Percentiles rank a stretch among this genome's conserved stretches.
Evolutionary conservation across 2,797 vertebrate genomes (phyloP).

Genomic region (Sphenodon punctatus): DNA sequence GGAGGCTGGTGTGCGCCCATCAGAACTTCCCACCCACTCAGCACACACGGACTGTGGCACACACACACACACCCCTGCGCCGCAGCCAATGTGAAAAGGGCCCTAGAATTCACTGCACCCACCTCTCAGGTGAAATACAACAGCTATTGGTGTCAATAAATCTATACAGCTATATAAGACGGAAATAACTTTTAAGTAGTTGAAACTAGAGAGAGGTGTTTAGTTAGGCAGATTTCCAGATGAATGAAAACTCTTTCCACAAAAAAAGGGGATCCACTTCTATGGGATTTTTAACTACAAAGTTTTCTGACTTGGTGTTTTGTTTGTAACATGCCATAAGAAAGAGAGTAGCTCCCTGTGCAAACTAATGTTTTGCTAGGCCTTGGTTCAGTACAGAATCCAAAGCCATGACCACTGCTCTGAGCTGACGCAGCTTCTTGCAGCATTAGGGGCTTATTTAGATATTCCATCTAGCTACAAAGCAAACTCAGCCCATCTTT

Average conservation of each 20-base stretch:
- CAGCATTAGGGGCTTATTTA: slow-evolving; percentile 5
- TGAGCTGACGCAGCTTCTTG: too few relatives aligned
- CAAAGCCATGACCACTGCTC: neutral
- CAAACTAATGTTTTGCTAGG: neutral
- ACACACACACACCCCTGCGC: too few relatives aligned
- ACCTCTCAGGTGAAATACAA: neutral
- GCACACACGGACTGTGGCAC: too few relatives aligned
- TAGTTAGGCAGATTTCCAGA: neutral
- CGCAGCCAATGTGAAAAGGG: too few relatives aligned
- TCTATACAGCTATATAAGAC: neutral
- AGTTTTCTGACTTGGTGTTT: neutral
- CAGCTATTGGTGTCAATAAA: neutral
- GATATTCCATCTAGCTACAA: neutral
- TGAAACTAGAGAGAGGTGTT: neutral
- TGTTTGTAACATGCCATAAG: neutral
- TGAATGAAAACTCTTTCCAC: neutral
- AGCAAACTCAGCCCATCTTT: neutral
- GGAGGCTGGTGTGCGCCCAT: too few relatives aligned
- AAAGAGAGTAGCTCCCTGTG: neutral
- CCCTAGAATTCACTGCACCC: slow-evolving; percentile 1
- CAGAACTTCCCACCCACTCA: too few relatives aligned
- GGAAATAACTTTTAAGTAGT: neutral
- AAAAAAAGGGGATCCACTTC: neutral
- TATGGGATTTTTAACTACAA: neutral
- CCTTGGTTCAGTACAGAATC: neutral